Base-by-base conservation (phyloP, 1,140 invertebrate genomes). In the Drosophila truncata region DNA sequence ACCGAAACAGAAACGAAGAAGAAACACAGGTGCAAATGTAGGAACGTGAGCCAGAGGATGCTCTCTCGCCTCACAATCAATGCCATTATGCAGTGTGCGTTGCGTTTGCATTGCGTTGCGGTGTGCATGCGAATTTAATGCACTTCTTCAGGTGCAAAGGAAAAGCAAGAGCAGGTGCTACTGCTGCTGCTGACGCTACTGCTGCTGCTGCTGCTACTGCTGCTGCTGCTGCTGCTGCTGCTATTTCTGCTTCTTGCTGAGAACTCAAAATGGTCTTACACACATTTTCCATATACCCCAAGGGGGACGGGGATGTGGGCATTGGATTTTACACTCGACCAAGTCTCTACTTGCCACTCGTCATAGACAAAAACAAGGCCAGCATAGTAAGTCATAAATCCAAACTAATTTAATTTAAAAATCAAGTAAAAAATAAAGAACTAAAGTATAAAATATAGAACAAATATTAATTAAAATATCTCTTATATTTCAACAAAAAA, bases 71-170 rank as follows among this genome's bases (percentile, higher is more conserved):
- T 47, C 46, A 69, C 46, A 59, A 67, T 59, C 72, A 76, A 76
- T 65, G 62, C 35, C 73, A 67, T 60, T 77, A 67, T 77, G 58
- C 44, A 23, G 49, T 10, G 18, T 52, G 50, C 50, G 47, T 58
- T 39, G 44, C 33, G 23, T 39, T 66, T 23, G 59, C 33, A n/a
- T 41, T 67, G 50, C 50, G 47, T 58, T 67, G 42, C 37, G 62
- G 37, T 57, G 37, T 31, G 50, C 42, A 88, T 84, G 63, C 60
- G 74, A 82, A 75, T 82, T 85, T 88, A 82, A 85, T 85, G 85
- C 78, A 90, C 70, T 82, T 63, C 69, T 66, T 67, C 66, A 61
- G 71, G 70, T 54, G 44, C 44, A 46, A 9, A 7, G 25, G 7
- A 46, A 9, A 7, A 25, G 7, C 44, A 47, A 23, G 14, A 9